Evolutionary conservation across 2,113 vertebrate genomes (phyloP), one percentile per base, ranked within the genome.

Genomic region (Scartelaos histophorus): DNA sequence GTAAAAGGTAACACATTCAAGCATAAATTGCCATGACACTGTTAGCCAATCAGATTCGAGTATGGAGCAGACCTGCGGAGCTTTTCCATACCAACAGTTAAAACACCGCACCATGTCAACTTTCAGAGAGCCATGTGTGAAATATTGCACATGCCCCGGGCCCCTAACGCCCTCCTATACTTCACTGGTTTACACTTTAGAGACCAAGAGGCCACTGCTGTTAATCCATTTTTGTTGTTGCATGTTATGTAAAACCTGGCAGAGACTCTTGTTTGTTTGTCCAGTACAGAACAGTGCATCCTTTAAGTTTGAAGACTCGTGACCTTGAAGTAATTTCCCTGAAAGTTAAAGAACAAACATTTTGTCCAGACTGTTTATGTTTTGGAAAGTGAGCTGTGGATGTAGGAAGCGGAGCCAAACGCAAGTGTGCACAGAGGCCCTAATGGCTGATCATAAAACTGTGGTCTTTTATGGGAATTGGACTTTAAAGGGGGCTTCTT

Each of bases 401-500:
- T 68, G 79, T 78, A 34, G 70, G 79, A 88, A 78, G 86, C 76
- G 66, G 62, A 83, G 84, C 85, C 85, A 90, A 83, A 79, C 85
- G 84, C 89, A 86, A 89, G 78, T 82, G 76, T 76, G 79, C 74
- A 46, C 10, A 58, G 73, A 79, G 76, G 71, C 80, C 81, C 60
- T 93, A 90, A 90, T 85, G 87, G 85, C 58, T 25, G 70, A 83
- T 85, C 84, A 80, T 91, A 88, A 90, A 91, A 82, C 77, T 74
- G 79, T 80, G 76, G 60, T 58, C 64, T 87, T 91, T 91, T 89
- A 92, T 90, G 74, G 76, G 84, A 70, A 73, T 79, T 65, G 74
- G 80, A 73, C 77, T 84, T 91, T 84, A 81, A 90, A 87, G 17
- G 72, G 56, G 21, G 69, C 62, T 74, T 60, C 74, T 80, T 88